These are phyloP conservation scores for Lamellibrachia satsuma DNA, from an alignment of 2,888 invertebrate genomes.

Conservation along the genomic window DNA sequence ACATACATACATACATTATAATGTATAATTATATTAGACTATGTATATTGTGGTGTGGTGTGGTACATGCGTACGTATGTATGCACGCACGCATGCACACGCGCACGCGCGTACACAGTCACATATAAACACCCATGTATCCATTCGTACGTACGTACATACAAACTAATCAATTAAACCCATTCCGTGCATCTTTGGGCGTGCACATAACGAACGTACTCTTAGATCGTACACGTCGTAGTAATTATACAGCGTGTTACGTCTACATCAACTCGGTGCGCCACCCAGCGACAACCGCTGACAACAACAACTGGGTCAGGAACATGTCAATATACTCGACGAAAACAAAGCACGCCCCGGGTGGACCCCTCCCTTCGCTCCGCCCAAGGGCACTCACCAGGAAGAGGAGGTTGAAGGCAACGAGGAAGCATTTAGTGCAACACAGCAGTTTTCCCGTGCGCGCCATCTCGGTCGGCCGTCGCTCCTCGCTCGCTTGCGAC, in stretches of 20 bases:
- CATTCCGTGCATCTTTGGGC: too few species aligned
- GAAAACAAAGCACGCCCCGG: background rate
- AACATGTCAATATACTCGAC: background rate
- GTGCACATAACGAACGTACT: too few species aligned
- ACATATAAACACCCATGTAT: background rate
- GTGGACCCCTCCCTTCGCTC: background rate
- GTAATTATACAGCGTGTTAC: too few species aligned
- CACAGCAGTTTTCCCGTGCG: background rate
- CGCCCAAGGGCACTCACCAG: background rate
- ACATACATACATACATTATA: too few species aligned
- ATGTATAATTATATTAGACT: too few species aligned
- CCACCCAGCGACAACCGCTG: background rate
- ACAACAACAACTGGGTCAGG: background rate
- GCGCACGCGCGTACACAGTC: background rate
- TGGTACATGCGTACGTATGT: background rate
- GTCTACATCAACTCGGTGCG: too few species aligned
- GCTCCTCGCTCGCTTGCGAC: background rate
- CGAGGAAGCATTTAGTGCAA: conserved; percentile 5
- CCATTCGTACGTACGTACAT: background rate
- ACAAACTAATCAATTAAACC: background rate
- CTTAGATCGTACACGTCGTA: too few species aligned
- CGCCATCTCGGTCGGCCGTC: background rate
- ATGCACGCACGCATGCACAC: background rate
- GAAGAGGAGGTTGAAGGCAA: conserved; percentile 4
- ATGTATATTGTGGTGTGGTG: too few species aligned